Conservation (phyloP, 2,113 vertebrate genomes). For the Hiodon tergisus region DNA sequence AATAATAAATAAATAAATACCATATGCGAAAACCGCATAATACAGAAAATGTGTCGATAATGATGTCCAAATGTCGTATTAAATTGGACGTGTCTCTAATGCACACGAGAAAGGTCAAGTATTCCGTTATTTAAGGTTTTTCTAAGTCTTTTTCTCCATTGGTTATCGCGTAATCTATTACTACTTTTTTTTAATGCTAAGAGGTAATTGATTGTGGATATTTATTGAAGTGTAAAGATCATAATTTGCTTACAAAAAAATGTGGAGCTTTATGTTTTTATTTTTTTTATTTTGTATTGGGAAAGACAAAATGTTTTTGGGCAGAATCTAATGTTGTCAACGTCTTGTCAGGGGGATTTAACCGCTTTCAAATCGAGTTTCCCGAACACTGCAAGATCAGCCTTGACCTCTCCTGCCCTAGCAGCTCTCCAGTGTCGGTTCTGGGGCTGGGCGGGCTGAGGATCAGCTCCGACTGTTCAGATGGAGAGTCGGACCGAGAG, state of each 20-base stretch:
- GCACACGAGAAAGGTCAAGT: too few relatives aligned
- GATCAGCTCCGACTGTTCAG: conserved; percentile 92
- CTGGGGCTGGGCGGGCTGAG: conserved; percentile 87
- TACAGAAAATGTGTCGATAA: too few relatives aligned
- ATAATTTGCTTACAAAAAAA: too few relatives aligned
- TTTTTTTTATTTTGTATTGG: background rate
- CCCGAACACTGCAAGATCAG: conserved; percentile 94
- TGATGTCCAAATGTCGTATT: too few relatives aligned
- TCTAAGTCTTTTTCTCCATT: too few relatives aligned
- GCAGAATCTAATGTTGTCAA: background rate
- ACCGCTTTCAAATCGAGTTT: conserved; percentile 92
- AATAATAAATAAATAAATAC: background rate
- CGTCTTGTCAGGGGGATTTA: conserved; percentile 81
- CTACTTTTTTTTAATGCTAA: too few relatives aligned
- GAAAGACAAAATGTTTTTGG: background rate
- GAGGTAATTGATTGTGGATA: too few relatives aligned
- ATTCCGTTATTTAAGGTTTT: too few relatives aligned
- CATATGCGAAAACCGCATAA: background rate
- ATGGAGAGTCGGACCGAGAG: conserved; percentile 90
- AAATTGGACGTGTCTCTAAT: too few relatives aligned
- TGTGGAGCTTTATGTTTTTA: background rate
- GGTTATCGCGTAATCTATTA: too few relatives aligned
- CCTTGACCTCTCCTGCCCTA: conserved; percentile 84
- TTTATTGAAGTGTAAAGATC: too few relatives aligned
- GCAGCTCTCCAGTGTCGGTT: conserved; percentile 82